Percentiles rank a stretch among this genome's conserved stretches.
Conservation (phyloP, 2,888 invertebrate species). For the Mythimna lalbum region DNA sequence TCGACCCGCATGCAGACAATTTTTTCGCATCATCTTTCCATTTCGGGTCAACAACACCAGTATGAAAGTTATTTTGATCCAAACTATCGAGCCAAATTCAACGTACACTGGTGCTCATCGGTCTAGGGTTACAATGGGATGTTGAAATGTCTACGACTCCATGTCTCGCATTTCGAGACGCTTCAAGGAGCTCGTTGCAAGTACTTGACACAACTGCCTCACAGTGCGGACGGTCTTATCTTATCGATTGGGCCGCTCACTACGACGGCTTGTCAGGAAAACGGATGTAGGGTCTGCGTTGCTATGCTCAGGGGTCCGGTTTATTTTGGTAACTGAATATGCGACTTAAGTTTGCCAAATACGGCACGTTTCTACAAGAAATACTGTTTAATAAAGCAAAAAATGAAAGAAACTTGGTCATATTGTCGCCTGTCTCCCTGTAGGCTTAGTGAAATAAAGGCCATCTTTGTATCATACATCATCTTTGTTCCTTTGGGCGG, state of each 20-base stretch:
- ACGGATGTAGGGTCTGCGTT: not conserved
- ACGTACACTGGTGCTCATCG: not conserved
- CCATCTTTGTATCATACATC: not conserved
- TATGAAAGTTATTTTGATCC: not conserved
- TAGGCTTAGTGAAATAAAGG: not conserved
- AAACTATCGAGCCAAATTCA: not conserved
- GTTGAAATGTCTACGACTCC: not conserved
- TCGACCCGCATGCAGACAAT: not conserved
- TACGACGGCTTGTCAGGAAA: not conserved
- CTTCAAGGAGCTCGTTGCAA: conserved; percentile 8
- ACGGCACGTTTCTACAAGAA: not conserved
- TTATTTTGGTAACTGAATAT: not conserved
- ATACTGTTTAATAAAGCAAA: not conserved
- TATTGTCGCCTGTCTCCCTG: not conserved
- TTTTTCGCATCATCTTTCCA: not conserved
- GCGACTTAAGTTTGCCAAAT: not conserved
- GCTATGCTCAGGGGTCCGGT: not conserved
- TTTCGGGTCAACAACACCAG: not conserved
- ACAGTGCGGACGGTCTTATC: conserved; percentile 3
- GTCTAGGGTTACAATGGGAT: not conserved
- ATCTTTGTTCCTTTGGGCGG: too few species aligned
- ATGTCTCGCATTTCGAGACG: not conserved
- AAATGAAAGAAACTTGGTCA: not conserved
- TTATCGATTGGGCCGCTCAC: conserved; percentile 1
- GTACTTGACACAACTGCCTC: conserved; percentile 15